These are phyloP conservation scores for Bubalus kerabau DNA, from an alignment of 2,113 vertebrate species.

Conservation along the genomic window DNA sequence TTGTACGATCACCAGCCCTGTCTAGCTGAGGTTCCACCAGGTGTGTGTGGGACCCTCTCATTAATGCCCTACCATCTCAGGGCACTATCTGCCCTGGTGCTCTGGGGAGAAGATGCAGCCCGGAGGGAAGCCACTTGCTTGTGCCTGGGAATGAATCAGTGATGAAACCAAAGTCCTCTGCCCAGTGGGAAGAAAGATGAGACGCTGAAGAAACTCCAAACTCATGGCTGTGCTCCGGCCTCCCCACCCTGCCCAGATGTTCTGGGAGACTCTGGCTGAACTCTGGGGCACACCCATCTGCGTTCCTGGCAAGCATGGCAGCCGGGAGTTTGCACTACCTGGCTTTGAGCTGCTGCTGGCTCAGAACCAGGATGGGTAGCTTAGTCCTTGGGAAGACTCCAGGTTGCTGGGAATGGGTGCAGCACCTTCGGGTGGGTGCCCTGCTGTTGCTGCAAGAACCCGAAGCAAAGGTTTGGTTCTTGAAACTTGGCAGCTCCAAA, in stretches of 20 bases:
- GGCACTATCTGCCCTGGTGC: neutral
- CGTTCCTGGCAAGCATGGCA: conserved; percentile 8
- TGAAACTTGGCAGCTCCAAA: neutral
- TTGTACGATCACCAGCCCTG: accelerated
- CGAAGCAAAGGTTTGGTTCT: neutral
- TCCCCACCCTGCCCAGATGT: conserved; percentile 63
- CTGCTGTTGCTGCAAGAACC: accelerated
- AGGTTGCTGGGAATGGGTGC: neutral
- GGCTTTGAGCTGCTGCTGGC: neutral
- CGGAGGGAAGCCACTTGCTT: neutral
- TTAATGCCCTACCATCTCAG: no score
- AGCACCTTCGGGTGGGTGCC: neutral
- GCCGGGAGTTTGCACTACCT: neutral
- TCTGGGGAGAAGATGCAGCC: neutral
- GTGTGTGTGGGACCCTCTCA: accelerated
- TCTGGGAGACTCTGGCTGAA: conserved; percentile 50
- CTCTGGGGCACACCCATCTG: conserved; percentile 49
- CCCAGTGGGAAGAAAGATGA: conserved; percentile 46
- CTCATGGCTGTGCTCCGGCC: neutral
- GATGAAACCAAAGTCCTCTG: neutral
- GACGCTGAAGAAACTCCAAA: neutral
- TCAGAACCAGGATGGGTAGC: neutral
- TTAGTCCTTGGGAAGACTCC: accelerated
- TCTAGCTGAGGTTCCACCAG: neutral
- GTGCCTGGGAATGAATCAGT: conserved; percentile 42